phyloP scores from a whole-genome alignment of 2,113 vertebrate species.

The Chinchilla lanigera region DNA sequence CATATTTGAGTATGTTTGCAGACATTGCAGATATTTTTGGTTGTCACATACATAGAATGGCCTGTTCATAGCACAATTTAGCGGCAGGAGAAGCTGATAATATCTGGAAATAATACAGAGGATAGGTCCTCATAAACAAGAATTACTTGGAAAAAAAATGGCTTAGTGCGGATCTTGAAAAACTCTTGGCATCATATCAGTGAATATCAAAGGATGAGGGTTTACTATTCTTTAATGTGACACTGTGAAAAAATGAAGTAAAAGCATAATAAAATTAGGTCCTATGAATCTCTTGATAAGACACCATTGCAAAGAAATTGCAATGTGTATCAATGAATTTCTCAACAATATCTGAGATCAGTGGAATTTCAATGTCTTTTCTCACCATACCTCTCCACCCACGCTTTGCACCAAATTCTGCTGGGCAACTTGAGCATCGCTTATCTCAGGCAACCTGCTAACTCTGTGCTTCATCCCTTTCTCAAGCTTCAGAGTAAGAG shows the following conservation, averaged over 20 bases:
- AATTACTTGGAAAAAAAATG: background rate
- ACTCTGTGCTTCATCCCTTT: background rate
- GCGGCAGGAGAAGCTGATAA: background rate
- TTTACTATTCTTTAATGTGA: background rate
- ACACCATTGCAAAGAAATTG: background rate
- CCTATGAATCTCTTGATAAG: background rate
- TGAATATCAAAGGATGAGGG: background rate
- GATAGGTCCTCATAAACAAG: background rate
- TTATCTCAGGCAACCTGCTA: background rate
- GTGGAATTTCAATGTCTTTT: background rate
- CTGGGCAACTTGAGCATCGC: background rate
- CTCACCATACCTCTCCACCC: rapidly evolving
- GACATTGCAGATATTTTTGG: background rate
- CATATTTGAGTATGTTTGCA: background rate
- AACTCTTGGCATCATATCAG: background rate
- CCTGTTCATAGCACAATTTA: background rate
- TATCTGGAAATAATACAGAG: background rate
- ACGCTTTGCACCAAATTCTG: background rate
- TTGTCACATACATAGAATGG: background rate
- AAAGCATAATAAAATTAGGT: background rate
- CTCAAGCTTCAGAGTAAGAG: background rate
- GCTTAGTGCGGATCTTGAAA: background rate
- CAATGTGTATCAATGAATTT: background rate
- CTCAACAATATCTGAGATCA: background rate
- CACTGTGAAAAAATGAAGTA: background rate